phyloP scores from a whole-genome alignment of 2,113 vertebrate genomes.

The Sapajus apella region DNA sequence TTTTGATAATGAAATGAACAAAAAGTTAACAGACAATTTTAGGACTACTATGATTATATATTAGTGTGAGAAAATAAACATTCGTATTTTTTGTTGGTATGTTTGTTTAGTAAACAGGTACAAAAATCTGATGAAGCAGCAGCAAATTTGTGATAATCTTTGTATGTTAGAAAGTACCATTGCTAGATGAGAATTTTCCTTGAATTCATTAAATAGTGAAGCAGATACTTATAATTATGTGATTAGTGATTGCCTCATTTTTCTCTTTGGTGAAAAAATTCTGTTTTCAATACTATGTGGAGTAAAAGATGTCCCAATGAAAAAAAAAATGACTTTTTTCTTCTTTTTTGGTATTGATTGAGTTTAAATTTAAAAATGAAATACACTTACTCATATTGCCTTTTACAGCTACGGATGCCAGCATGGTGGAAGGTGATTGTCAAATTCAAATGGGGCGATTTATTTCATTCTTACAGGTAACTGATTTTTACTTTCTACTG shows the following conservation, averaged over 20 bases:
- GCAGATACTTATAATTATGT: background rate
- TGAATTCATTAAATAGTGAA: constrained; percentile 2
- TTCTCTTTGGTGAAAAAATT: constrained; percentile 34
- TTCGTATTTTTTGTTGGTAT: constrained; percentile 10
- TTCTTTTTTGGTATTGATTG: background rate
- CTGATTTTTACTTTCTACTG: constrained; percentile 13
- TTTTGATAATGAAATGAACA: constrained; percentile 26
- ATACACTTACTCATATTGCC: constrained; percentile 60
- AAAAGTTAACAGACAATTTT: background rate
- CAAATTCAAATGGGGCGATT: constrained; percentile 99
- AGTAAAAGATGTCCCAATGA: constrained; percentile 24
- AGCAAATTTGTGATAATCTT: background rate
- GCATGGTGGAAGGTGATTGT: constrained; percentile 95
- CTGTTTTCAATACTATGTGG: background rate
- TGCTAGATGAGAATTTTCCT: constrained; percentile 12
- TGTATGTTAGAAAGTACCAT: background rate
- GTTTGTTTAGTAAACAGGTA: background rate
- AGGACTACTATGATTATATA: background rate
- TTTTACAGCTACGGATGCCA: constrained; percentile 91
- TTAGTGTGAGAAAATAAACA: constrained; percentile 16
- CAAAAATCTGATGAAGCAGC: background rate
- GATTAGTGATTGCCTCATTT: constrained; percentile 20
- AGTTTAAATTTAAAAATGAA: constrained; percentile 31
- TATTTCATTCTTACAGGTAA: constrained; percentile 98
- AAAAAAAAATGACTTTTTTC: background rate